phyloP scores from a whole-genome alignment of 35 echinoderm and acorn worm species.

The Apostichopus parvimensis region DNA sequence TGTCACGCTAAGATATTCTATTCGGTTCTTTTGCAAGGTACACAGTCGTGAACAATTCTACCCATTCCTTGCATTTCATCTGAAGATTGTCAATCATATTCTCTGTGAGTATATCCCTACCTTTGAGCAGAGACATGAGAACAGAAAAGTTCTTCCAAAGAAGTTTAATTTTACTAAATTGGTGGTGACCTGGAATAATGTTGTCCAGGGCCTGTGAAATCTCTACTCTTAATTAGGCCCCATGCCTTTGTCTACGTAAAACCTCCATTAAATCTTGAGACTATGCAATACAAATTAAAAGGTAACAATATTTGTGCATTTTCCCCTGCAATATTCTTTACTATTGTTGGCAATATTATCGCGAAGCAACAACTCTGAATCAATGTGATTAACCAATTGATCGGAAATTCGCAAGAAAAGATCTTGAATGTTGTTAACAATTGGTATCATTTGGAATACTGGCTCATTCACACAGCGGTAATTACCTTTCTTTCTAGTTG shows the following conservation, averaged over 20 bases:
- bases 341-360: slow-evolving; percentile 34
- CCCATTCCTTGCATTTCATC: slow-evolving; percentile 58
- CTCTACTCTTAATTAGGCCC: slow-evolving; percentile 29
- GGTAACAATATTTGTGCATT: slow-evolving; percentile 50
- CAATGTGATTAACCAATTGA: slow-evolving; percentile 35
- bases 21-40: slow-evolving; percentile 66
- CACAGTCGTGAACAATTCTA: slow-evolving; percentile 45
- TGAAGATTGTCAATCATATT: slow-evolving; percentile 12
- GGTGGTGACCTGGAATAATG: slow-evolving; percentile 20
- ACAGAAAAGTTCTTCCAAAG: slow-evolving; percentile 13
- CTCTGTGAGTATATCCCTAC: neutral
- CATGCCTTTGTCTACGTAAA: slow-evolving; percentile 32
- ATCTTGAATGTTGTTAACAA: slow-evolving; percentile 40
- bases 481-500: neutral
- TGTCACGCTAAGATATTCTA: neutral
- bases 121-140: slow-evolving; percentile 25
- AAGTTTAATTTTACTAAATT: slow-evolving; percentile 23
- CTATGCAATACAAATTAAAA: slow-evolving; percentile 39
- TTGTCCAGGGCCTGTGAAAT: slow-evolving; percentile 51
- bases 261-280: slow-evolving; percentile 58
- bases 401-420: slow-evolving; percentile 46
- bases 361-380: slow-evolving; percentile 22
- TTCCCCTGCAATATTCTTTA: slow-evolving; percentile 3
- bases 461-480: neutral
- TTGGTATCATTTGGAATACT: slow-evolving; percentile 29